These are phyloP conservation scores for Myiotriccus ornatus DNA, from an alignment of 2,797 vertebrate species.

Conservation along the genomic window DNA sequence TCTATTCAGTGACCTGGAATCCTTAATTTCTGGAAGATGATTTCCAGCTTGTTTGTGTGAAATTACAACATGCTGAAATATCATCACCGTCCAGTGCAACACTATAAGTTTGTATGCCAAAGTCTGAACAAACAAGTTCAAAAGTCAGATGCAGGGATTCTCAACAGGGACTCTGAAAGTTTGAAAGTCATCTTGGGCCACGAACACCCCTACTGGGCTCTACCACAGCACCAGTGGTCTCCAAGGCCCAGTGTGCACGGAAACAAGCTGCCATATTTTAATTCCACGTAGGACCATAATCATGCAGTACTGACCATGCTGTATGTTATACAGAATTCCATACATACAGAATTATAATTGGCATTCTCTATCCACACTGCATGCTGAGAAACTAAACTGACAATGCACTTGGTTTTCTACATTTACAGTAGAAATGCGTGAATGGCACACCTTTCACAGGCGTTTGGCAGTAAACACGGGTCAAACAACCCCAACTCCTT, in stretches of 20 bases:
- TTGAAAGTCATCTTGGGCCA: background rate
- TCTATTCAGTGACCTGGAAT: background rate
- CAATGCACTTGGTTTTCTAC: background rate
- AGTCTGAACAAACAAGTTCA: background rate
- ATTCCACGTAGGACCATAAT: background rate
- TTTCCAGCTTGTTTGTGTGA: background rate
- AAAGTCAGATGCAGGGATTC: background rate
- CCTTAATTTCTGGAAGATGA: background rate
- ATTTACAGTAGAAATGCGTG: no score
- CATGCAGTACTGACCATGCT: background rate
- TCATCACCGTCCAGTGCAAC: background rate
- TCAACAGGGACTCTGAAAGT: background rate
- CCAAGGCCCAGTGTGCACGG: background rate
- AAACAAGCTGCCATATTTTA: background rate
- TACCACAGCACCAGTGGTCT: background rate
- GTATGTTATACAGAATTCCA: background rate
- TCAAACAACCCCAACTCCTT: background rate
- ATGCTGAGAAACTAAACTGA: background rate
- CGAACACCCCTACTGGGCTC: background rate
- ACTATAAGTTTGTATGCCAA: background rate
- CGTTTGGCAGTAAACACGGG: background rate
- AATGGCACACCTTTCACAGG: no score
- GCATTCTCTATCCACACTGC: background rate
- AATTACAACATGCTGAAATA: background rate
- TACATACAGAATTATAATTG: background rate